Evolutionary conservation across 2,888 invertebrate genomes (phyloP).

Genomic region (Drosophila falleni): DNA sequence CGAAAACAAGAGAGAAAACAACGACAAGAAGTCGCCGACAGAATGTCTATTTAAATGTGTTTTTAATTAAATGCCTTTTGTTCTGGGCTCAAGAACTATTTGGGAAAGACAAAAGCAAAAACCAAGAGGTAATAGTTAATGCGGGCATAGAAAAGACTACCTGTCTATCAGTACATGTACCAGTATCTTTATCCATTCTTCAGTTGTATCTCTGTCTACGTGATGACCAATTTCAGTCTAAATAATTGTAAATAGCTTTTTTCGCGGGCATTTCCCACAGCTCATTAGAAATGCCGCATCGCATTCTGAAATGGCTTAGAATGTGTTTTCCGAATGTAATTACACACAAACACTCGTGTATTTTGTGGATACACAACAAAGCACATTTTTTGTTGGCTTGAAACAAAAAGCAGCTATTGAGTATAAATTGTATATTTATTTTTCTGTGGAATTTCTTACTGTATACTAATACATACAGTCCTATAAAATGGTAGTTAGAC

Average conservation of each 20-base stretch:
- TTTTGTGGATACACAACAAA: conserved; percentile 8
- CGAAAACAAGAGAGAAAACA: conserved; percentile 2
- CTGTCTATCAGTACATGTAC: conserved; percentile 14
- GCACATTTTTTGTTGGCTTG: conserved; percentile 15
- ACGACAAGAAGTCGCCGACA: conserved; percentile 39
- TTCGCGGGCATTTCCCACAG: conserved; percentile 62
- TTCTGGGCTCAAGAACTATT: conserved; percentile 50
- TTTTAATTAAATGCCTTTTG: conserved; percentile 77
- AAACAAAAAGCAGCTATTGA: conserved; percentile 35
- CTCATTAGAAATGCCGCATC: conserved; percentile 47
- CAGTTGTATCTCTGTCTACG: conserved; percentile 18
- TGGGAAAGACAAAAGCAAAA: conserved; percentile 46
- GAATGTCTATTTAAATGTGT: conserved; percentile 68
- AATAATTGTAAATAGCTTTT: conserved; percentile 27
- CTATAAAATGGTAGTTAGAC: conserved; percentile 53
- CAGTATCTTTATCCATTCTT: conserved; percentile 13
- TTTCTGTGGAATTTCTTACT: conserved; percentile 60
- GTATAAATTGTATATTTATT: conserved; percentile 5
- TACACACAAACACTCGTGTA: conserved; percentile 18
- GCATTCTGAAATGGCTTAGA: conserved; percentile 17
- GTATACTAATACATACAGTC: conserved; percentile 26
- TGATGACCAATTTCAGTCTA: conserved; percentile 42
- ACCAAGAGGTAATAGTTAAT: conserved; percentile 31
- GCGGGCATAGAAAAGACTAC: conserved; percentile 34
- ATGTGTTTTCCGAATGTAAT: conserved; percentile 24